Conservation (phyloP, 2,113 vertebrate species). For the Cyrtonyx montezumae region DNA sequence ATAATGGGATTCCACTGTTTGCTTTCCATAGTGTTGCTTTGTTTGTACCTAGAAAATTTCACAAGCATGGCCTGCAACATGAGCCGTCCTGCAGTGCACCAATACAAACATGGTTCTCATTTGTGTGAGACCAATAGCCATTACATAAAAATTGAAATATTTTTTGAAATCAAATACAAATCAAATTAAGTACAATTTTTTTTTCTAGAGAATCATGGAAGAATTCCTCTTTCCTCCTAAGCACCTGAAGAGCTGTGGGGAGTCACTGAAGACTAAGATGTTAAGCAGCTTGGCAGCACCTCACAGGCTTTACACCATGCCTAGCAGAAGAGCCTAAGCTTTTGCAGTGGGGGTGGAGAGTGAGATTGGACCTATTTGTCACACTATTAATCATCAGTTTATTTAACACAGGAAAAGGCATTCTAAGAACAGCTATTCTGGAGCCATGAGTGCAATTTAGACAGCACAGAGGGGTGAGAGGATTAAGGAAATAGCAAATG, state of each 20-base stretch:
- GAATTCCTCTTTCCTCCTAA: background rate
- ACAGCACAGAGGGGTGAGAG: background rate
- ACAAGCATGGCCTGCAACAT: fast-evolving
- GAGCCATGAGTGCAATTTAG: background rate
- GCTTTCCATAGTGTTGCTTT: background rate
- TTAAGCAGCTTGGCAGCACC: background rate
- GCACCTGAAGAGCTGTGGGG: background rate
- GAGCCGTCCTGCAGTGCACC: too few species aligned
- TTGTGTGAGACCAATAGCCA: fast-evolving
- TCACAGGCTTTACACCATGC: too few species aligned
- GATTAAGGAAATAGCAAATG: background rate
- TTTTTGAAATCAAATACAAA: background rate
- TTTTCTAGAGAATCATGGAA: background rate
- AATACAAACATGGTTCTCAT: background rate
- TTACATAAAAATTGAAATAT: background rate
- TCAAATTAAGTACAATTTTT: background rate
- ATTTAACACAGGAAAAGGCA: background rate
- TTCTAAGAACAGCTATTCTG: background rate
- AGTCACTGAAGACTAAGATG: background rate
- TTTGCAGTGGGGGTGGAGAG: background rate
- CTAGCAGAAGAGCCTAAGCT: background rate
- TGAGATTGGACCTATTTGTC: background rate
- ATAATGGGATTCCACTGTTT: background rate
- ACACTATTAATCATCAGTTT: background rate
- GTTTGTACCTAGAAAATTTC: background rate